A percentile compares a stretch with the other conserved stretches of the same genome.
Conservation (phyloP, 2,113 vertebrate genomes). For the Pogona vitticeps region DNA sequence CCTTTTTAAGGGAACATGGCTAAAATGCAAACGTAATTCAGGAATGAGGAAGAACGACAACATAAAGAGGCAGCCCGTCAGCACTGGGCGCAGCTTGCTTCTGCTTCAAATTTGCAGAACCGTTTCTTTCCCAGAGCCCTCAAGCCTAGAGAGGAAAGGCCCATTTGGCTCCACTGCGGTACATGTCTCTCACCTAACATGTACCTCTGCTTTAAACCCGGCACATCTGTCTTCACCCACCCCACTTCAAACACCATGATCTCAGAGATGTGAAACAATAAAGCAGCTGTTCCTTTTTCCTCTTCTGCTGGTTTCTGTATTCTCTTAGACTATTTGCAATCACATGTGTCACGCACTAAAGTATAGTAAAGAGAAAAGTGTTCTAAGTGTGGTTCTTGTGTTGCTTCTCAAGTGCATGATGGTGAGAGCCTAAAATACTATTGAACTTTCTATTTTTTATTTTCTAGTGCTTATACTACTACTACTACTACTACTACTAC, state of each 20-base stretch:
- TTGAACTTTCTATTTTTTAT: conserved; percentile 77
- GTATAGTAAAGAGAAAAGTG: conserved; percentile 85
- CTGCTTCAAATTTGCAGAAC: conserved; percentile 1
- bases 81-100: not conserved
- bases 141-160: not conserved
- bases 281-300: conserved; percentile 72
- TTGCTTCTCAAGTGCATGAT: conserved; percentile 98
- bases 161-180: not conserved
- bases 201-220: not conserved
- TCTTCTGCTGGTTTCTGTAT: conserved; percentile 77
- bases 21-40: not conserved
- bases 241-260: conserved; percentile 77
- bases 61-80: not conserved
- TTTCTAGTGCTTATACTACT: conserved; percentile 77
- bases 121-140: not conserved
- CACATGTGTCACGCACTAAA: conserved; percentile 88
- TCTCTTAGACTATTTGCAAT: conserved; percentile 82
- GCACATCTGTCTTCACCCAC: conserved; percentile 39
- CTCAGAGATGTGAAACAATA: conserved; percentile 78
- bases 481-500: not conserved
- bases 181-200: not conserved
- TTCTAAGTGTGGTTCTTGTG: conserved; percentile 89
- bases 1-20: not conserved
- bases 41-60: not conserved
- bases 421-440: conserved; percentile 87